phyloP scores from a whole-genome alignment of 2,888 invertebrate genomes.

The Drosophila gaucha region DNA sequence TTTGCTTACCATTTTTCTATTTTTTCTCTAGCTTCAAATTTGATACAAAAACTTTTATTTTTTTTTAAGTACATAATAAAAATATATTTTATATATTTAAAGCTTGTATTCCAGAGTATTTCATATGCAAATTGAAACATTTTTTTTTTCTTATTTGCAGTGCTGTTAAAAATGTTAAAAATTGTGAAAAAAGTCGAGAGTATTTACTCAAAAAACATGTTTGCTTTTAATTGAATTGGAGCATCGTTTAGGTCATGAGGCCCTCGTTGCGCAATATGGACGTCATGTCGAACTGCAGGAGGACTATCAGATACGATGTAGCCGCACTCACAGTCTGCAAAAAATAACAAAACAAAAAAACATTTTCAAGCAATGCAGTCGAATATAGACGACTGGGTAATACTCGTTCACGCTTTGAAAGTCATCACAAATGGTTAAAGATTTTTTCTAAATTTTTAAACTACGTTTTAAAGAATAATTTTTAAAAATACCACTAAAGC shows the following conservation, averaged over 20 bases:
- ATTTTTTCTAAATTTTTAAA: too few species aligned
- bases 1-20: too few species aligned
- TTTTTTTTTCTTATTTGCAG: too few species aligned
- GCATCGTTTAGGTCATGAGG: conserved; percentile 57
- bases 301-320: conserved; percentile 84
- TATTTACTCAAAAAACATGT: background rate
- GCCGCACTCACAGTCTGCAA: conserved; percentile 84
- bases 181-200: conserved; percentile 9
- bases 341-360: background rate
- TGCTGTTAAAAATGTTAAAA: conserved; percentile 14
- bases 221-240: conserved; percentile 36
- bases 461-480: too few species aligned
- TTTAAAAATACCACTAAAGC: too few species aligned
- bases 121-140: background rate
- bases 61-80: too few species aligned
- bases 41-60: too few species aligned
- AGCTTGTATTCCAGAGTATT: conserved; percentile 2
- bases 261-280: conserved; percentile 79
- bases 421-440: too few species aligned
- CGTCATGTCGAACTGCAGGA: conserved; percentile 84
- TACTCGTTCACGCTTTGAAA: background rate
- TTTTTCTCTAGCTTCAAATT: too few species aligned
- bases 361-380: background rate
- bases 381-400: background rate
- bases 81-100: background rate